These are phyloP conservation scores for Eremobia ochroleuca DNA, from an alignment of 2,888 invertebrate genomes.

Conservation along the genomic window DNA sequence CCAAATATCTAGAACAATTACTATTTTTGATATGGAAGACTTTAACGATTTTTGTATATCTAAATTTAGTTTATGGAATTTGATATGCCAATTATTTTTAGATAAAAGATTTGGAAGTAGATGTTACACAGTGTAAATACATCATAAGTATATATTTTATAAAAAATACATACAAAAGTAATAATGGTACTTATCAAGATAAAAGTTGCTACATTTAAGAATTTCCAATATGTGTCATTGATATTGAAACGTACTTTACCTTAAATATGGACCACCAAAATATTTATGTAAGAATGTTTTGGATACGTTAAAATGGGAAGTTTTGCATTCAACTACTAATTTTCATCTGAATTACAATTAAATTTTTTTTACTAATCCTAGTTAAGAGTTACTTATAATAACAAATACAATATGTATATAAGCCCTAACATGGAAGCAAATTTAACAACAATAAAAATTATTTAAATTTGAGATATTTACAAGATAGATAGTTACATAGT, in stretches of 20 bases:
- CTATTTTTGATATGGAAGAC: conserved; percentile 91
- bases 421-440: conserved; percentile 89
- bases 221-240: conserved; percentile 89
- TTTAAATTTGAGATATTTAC: conserved; percentile 86
- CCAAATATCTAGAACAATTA: conserved; percentile 84
- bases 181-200: conserved; percentile 82
- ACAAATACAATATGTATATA: conserved; percentile 84
- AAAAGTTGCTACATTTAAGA: conserved; percentile 81
- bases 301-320: conserved; percentile 64
- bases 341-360: conserved; percentile 70
- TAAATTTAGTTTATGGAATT: conserved; percentile 89
- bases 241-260: conserved; percentile 85
- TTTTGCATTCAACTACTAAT: conserved; percentile 54
- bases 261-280: conserved; percentile 84
- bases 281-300: conserved; percentile 72
- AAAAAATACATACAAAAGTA: conserved; percentile 89
- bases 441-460: conserved; percentile 87
- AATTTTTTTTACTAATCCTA: conserved; percentile 74
- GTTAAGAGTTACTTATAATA: conserved; percentile 84
- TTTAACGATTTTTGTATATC: conserved; percentile 84
- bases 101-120: conserved; percentile 87
- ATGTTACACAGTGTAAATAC: conserved; percentile 88
- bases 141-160: conserved; percentile 88
- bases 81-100: conserved; percentile 90
- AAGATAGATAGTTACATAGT: conserved; percentile 80